These are phyloP conservation scores for Sebastiscus tertius DNA, from an alignment of 2,797 vertebrate genomes.

Conservation along the genomic window DNA sequence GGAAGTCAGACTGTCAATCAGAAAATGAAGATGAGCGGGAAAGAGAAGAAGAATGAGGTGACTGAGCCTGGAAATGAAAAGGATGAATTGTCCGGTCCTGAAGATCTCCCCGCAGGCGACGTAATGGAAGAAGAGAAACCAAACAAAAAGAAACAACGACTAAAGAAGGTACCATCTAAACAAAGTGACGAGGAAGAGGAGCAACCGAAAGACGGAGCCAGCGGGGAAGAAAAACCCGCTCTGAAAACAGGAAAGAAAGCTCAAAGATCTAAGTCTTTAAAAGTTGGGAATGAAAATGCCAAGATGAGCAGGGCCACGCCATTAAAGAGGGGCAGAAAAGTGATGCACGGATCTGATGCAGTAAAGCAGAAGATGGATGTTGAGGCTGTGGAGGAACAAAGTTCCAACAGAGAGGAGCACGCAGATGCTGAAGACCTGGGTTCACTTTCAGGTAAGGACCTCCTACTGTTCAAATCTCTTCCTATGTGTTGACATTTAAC, in stretches of 20 bases:
- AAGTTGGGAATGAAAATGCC: conserved; percentile 21
- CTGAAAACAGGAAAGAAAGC: conserved; percentile 13
- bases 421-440: neutral
- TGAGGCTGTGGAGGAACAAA: neutral
- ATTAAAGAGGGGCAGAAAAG: conserved; percentile 31
- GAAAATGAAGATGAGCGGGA: conserved; percentile 41
- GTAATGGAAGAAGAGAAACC: conserved; percentile 19
- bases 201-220: neutral
- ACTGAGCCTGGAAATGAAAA: neutral
- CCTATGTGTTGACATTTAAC: neutral
- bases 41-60: conserved; percentile 6
- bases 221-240: neutral
- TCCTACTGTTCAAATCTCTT: neutral
- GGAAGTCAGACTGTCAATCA: neutral
- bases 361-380: neutral
- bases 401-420: neutral
- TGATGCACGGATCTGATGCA: neutral
- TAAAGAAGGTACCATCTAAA: conserved; percentile 26
- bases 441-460: conserved; percentile 40
- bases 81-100: neutral
- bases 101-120: conserved; percentile 12
- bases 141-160: conserved; percentile 35
- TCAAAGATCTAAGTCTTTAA: conserved; percentile 25
- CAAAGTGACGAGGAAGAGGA: conserved; percentile 1
- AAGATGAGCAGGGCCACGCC: conserved; percentile 3